Conservation (phyloP, 2,113 vertebrate species). For the Micromys minutus region DNA sequence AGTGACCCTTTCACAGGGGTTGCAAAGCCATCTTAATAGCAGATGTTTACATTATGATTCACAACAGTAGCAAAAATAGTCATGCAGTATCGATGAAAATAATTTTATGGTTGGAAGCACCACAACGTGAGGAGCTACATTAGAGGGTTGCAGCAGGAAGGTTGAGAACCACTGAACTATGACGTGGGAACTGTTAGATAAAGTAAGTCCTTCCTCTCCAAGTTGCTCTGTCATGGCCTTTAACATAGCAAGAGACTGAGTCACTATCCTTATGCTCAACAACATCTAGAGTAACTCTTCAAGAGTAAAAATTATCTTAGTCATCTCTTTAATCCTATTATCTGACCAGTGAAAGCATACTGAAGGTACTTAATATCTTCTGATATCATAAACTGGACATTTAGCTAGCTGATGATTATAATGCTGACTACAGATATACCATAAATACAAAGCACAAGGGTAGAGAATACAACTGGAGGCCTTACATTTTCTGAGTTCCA, state of each 20-base stretch:
- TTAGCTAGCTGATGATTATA: background rate
- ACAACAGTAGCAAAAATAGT: background rate
- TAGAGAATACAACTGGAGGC: background rate
- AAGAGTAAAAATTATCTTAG: background rate
- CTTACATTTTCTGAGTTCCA: background rate
- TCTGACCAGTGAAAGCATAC: background rate
- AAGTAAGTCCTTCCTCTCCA: background rate
- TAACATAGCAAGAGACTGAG: background rate
- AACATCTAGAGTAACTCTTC: background rate
- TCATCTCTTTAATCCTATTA: background rate
- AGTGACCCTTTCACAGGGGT: background rate
- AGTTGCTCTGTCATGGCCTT: background rate
- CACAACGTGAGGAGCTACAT: background rate
- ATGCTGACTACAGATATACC: background rate
- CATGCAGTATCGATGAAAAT: background rate
- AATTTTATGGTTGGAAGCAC: background rate
- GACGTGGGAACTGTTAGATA: no score
- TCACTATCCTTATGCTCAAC: background rate
- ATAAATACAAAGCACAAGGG: background rate
- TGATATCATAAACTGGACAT: background rate
- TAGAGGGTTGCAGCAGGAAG: background rate
- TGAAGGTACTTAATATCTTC: background rate
- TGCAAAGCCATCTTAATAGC: background rate
- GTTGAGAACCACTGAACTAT: background rate
- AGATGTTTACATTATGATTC: background rate